These are phyloP conservation scores for Prosopocoilus inquinatus DNA, from an alignment of 2,888 invertebrate genomes.

Conservation along the genomic window DNA sequence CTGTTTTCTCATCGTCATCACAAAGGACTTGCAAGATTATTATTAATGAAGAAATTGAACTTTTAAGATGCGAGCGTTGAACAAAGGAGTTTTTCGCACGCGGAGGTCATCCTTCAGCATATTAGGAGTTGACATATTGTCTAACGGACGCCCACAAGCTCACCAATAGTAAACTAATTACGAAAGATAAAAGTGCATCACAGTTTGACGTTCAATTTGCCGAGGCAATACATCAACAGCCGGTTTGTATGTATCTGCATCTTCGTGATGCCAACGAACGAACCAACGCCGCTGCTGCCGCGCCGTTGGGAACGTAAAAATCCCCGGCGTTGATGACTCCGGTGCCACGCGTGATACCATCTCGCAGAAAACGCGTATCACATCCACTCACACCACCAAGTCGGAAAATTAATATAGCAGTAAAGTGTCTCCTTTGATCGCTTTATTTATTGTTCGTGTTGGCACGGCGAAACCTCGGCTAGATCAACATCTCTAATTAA, in stretches of 20 bases:
- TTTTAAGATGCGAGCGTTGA: no score
- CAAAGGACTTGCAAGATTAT: no score
- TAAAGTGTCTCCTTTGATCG: no score
- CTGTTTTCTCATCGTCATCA: no score
- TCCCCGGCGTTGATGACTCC: constrained; percentile 26
- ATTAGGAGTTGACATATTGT: constrained; percentile 29
- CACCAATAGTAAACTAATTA: constrained; percentile 36
- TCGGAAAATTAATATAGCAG: no score
- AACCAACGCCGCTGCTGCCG: background rate
- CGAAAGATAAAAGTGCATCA: constrained; percentile 30
- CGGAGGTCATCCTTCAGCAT: background rate
- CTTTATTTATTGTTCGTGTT: no score
- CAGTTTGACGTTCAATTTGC: constrained; percentile 37
- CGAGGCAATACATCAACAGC: constrained; percentile 34
- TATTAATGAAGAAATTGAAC: no score
- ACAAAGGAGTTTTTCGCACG: no score
- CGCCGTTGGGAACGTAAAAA: constrained; percentile 18
- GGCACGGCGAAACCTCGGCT: no score
- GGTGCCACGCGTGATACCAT: constrained; percentile 26
- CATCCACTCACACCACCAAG: no score
- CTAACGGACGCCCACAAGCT: constrained; percentile 31
- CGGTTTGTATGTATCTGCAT: constrained; percentile 20
- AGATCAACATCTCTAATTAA: no score
- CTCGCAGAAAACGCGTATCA: constrained; percentile 2
- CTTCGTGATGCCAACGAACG: constrained; percentile 6